Evolutionary conservation across 2,888 invertebrate species (phyloP).

Genomic region (Xanthorhoe designata): DNA sequence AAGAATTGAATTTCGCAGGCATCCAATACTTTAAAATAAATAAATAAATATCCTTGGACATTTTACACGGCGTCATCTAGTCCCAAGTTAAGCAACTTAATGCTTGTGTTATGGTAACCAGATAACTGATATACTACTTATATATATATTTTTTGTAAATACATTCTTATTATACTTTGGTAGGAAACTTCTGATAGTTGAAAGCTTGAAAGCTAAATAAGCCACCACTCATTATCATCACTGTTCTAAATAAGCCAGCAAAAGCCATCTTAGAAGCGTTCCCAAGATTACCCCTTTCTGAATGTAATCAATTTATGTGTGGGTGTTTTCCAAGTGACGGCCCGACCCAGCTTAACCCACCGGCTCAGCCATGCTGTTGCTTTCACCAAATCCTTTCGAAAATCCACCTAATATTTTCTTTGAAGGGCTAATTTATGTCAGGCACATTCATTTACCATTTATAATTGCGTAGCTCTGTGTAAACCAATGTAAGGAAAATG

Average conservation of each 20-base stretch:
- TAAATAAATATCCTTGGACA: too few relatives aligned
- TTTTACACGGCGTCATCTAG: too few relatives aligned
- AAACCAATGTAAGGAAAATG: background rate
- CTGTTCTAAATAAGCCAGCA: slow-evolving; percentile 5
- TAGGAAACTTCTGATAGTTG: background rate
- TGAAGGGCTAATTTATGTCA: slow-evolving; percentile 41
- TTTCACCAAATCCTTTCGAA: slow-evolving; percentile 34
- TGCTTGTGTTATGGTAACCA: too few relatives aligned
- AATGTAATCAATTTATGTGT: slow-evolving; percentile 28
- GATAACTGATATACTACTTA: too few relatives aligned
- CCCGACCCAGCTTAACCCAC: slow-evolving; percentile 25
- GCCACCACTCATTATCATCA: background rate
- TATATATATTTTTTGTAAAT: too few relatives aligned
- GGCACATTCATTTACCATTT: slow-evolving; percentile 32
- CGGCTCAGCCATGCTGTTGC: slow-evolving; percentile 32
- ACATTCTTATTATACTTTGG: too few relatives aligned
- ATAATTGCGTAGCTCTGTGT: slow-evolving; percentile 17
- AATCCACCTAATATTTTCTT: slow-evolving; percentile 43
- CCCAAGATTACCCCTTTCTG: slow-evolving; percentile 13
- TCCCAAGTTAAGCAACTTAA: too few relatives aligned
- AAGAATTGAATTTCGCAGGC: too few relatives aligned
- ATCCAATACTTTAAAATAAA: too few relatives aligned
- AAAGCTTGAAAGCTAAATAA: background rate
- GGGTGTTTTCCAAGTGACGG: slow-evolving; percentile 17
- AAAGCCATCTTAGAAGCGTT: slow-evolving; percentile 6